Evolutionary conservation across 2,797 vertebrate genomes (phyloP).

Genomic region (Okamejei kenojei): DNA sequence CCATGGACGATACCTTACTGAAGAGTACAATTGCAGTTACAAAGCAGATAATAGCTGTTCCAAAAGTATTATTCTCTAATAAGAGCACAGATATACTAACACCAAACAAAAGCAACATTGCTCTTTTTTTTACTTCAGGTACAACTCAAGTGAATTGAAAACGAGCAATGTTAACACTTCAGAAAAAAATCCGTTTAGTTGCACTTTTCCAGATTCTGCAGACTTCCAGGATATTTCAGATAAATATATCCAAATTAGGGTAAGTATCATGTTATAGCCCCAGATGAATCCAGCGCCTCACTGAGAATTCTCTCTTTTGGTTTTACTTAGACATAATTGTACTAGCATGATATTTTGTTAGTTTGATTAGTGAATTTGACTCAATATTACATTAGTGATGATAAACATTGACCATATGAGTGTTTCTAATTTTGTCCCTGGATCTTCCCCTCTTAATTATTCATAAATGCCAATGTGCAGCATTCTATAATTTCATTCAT

Average conservation of each 20-base stretch:
- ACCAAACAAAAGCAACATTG: background rate
- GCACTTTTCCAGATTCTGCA: background rate
- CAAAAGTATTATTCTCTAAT: background rate
- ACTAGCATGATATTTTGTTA: background rate
- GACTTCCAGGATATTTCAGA: background rate
- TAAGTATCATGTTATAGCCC: background rate
- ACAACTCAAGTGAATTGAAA: background rate
- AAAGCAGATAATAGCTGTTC: background rate
- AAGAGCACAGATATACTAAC: background rate
- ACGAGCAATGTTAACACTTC: background rate
- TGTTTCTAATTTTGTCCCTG: background rate
- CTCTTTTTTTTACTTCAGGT: background rate
- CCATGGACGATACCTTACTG: background rate
- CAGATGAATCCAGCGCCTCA: background rate
- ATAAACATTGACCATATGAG: background rate
- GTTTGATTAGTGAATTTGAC: background rate
- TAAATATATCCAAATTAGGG: background rate
- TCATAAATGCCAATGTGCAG: background rate
- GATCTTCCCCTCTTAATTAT: background rate
- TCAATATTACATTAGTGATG: background rate
- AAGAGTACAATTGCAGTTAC: background rate
- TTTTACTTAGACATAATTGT: background rate
- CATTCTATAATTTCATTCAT: background rate
- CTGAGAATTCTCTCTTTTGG: background rate
- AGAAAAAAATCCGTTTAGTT: slow-evolving; percentile 1